Base-by-base conservation (phyloP, 2,113 vertebrate species). In the Labeo catla region DNA sequence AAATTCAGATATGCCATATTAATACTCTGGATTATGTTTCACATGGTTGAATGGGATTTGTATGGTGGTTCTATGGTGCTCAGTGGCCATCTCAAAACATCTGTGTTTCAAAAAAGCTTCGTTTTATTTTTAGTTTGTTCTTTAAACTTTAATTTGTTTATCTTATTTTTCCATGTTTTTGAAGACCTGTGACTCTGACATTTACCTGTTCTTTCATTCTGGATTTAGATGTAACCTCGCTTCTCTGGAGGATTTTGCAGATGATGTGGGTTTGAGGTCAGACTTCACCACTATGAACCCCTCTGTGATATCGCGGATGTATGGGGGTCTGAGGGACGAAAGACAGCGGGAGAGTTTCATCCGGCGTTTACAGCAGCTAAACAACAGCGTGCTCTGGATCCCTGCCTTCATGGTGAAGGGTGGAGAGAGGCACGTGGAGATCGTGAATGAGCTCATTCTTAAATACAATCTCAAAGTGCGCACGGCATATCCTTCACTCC, bases 281-380 rank as follows among this genome's bases (percentile, higher is more conserved):
- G 96, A 97, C 94, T 97, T 97, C 95, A 97, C 97, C 93, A 97
- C 96, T 89, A 97, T 97, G 96, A 97, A 97, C 86, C 96, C 96
- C 86, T 97, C 96, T 86, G 96, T 97, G 90, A 95, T 97, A 90
- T 96, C 96, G 93, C 96, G 95, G 94, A 95, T 95, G 36, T 97
- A 96, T 91, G 95, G 96, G 92, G 95, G 96, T 87, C 96, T 97
- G 94, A 94, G 90, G 82, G 96, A 96, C 91, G 95, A 95, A 89
- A 96, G 93, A 88, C 95, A 96, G 93, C 94, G 93, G 93, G 95
- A 95, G 92, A 95, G 93, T 91, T 97, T 97, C 92, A 95, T 97
- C 82, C 94, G 57, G 87, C 96, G 96, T 90, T 95, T 97, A 57
- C 95, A 93, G 59, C 93, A 95, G 94, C 95, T 97, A 92, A 97